These are phyloP conservation scores for Emydura subglobosa DNA, from an alignment of 2,113 vertebrate species.

Conservation along the genomic window DNA sequence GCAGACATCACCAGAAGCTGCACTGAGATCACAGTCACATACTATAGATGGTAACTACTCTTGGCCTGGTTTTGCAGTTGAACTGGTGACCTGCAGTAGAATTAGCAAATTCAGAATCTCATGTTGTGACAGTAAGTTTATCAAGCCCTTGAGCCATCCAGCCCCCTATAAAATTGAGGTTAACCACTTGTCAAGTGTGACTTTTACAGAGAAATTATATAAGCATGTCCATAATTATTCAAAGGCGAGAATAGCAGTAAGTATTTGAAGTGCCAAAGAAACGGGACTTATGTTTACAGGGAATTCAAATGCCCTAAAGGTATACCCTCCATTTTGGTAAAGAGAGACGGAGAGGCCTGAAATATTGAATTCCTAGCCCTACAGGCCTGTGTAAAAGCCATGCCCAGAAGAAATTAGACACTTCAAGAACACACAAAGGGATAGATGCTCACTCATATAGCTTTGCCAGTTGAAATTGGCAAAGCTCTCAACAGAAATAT, in stretches of 20 bases:
- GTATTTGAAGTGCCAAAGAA: neutral
- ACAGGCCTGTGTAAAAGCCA: neutral
- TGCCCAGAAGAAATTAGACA: fast-evolving
- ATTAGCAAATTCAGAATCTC: neutral
- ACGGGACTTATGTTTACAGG: neutral
- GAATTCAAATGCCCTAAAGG: neutral
- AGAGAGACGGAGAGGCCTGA: neutral
- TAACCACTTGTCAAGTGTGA: conserved; percentile 2
- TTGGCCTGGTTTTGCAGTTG: conserved; percentile 40
- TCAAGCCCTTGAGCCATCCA: neutral
- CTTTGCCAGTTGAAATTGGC: neutral
- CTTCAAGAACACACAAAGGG: neutral
- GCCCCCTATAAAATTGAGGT: conserved; percentile 37
- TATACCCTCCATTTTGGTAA: neutral
- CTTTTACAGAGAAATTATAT: neutral
- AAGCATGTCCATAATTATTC: neutral
- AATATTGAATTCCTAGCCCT: neutral
- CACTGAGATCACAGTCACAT: neutral
- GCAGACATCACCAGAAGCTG: neutral
- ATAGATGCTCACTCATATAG: neutral
- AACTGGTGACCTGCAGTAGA: conserved; percentile 2
- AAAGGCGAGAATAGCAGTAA: neutral
- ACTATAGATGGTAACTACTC: neutral
- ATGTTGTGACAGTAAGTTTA: neutral
- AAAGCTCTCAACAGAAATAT: neutral